Conservation (phyloP, 2,888 invertebrate genomes). For the Atethmia centrago region DNA sequence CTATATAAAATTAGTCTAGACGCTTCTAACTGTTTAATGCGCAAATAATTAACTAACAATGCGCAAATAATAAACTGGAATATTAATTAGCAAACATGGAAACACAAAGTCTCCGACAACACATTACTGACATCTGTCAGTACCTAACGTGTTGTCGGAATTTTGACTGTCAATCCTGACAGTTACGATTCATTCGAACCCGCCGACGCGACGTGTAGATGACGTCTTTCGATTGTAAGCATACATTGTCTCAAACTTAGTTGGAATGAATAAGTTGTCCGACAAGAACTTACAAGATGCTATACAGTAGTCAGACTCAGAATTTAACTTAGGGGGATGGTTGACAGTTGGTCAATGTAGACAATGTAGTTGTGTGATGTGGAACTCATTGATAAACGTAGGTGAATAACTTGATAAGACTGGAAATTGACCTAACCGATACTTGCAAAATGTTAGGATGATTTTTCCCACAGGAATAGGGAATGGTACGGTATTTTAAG, state of each 20-base stretch:
- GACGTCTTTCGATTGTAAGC: too few relatives aligned
- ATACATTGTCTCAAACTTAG: constrained; percentile 16
- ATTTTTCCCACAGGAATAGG: neutral
- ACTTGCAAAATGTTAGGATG: neutral
- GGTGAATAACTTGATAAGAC: neutral
- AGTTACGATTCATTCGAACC: constrained; percentile 14
- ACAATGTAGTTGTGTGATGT: neutral
- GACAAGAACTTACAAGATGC: constrained; percentile 17
- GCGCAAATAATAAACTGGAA: constrained; percentile 1
- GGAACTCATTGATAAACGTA: neutral
- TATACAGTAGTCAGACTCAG: constrained; percentile 2
- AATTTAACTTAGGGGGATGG: neutral
- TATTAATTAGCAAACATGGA: constrained; percentile 13
- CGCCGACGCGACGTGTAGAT: constrained; percentile 11
- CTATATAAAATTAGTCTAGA: constrained; percentile 26
- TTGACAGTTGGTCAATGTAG: constrained; percentile 2
- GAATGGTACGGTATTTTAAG: neutral
- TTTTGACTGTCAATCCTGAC: constrained; percentile 6
- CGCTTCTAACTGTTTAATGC: neutral
- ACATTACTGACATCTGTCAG: constrained; percentile 2
- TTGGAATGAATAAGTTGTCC: constrained; percentile 1
- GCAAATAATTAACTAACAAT: constrained; percentile 3
- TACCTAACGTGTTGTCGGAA: neutral
- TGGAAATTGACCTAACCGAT: neutral
- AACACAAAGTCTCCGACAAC: constrained; percentile 14